Evolutionary conservation across 2,888 invertebrate genomes (phyloP).

Genomic region (Oscheius sp.): DNA sequence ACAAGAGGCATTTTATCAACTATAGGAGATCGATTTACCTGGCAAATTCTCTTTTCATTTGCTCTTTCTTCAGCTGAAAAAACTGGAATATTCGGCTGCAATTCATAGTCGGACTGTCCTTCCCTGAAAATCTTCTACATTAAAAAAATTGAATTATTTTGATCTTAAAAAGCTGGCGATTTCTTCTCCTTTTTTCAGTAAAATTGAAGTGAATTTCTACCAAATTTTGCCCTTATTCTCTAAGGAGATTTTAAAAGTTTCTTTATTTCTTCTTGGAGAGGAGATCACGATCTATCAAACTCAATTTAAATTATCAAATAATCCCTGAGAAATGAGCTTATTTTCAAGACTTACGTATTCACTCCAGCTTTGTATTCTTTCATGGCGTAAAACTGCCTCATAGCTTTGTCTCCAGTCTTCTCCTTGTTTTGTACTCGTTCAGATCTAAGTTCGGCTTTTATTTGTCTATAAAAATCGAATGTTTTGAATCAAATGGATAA

Average conservation of each 20-base stretch:
- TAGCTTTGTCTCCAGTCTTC: no score
- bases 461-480: no score
- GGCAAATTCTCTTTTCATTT: background rate
- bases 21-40: background rate
- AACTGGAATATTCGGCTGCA: background rate
- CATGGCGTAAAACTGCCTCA: no score
- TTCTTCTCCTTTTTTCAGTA: background rate
- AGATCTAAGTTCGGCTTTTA: no score
- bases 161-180: background rate
- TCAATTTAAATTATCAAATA: no score
- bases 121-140: background rate
- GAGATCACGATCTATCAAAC: no score
- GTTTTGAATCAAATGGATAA: no score
- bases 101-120: background rate
- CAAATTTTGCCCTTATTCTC: background rate
- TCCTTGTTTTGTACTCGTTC: no score
- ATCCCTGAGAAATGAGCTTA: no score
- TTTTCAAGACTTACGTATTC: no score
- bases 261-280: background rate
- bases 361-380: no score
- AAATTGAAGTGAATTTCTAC: no score
- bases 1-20: background rate
- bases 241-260: background rate
- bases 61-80: background rate
- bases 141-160: background rate